Base-by-base conservation (phyloP, 2,113 vertebrate species). In the Brachyhypopomus gauderio region DNA sequence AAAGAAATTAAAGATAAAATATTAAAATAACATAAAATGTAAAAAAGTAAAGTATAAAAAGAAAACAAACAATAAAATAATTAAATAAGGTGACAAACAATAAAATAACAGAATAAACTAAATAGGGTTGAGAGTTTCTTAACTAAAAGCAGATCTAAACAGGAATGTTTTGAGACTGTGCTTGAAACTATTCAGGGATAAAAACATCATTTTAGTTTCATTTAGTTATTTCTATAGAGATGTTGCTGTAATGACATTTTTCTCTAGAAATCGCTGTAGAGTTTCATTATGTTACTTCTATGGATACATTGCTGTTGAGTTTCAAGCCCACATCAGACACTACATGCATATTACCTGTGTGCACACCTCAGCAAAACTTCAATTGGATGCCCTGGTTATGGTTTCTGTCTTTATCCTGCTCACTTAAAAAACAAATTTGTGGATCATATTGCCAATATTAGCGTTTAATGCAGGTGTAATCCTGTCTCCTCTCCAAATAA, bases 371-470 rank as follows among this genome's bases (percentile, higher is more conserved):
- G 45, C 63, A 74, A 38, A 80, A 19, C 52, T 45, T 25, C 56
- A 75, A 86, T 85, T 82, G 69, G 67, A 84, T 48, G 52, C 67
- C 74, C 48, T 17, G 25, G 30, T 80, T 73, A 84, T 45, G 36
- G 30, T 71, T 84, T 52, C 38, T 22, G 20, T n/a, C 64, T 64
- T 83, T 70, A 86, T 87, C 75, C 75, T 59, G 0, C 20, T 73
- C 56, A 56, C 41, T 71, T 62, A 75, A 78, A 69, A 80, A 69
- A 64, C 59, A 72, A 48, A 84, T 85, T 62, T 86, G 83, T 67
- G 80, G 82, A 81, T 81, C 79, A 77, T 75, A 81, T 83, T 83
- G 77, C 60, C 66, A 63, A 72, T 38, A 78, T 79, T 66, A 83
- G 78, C 55, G 52, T 83, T 78, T 83, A 80, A 79, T 84, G 63